phyloP scores from a whole-genome alignment of 2,797 vertebrate species.

The Perodicticus potto region DNA sequence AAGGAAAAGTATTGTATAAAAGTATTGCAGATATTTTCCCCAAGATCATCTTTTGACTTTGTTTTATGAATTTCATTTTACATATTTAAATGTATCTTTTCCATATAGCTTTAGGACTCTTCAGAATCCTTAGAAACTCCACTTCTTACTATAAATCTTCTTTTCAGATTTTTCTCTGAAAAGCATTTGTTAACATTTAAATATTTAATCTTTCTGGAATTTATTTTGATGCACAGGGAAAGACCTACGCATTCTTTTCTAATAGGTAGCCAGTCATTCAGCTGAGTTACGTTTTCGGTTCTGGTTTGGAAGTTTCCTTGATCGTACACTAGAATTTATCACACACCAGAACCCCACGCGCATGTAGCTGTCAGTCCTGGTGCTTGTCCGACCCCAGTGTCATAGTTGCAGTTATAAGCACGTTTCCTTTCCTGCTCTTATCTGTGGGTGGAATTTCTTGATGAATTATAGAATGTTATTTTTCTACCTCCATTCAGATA shows the following conservation, averaged over 20 bases:
- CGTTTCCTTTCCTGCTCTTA: neutral
- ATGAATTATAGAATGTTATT: neutral
- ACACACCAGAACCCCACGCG: fast-evolving
- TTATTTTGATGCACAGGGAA: neutral
- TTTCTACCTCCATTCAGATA: neutral
- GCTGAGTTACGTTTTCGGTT: neutral
- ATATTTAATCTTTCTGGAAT: neutral
- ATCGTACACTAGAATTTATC: neutral
- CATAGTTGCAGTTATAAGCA: neutral
- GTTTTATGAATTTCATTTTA: neutral
- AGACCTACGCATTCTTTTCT: neutral
- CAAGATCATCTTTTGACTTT: neutral
- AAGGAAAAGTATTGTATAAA: neutral
- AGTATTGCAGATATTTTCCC: neutral
- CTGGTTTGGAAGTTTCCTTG: neutral
- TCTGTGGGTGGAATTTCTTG: neutral
- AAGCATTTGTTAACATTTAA: neutral
- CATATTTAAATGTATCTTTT: neutral
- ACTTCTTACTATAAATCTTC: neutral
- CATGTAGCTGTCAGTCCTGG: neutral
- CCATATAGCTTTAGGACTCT: neutral
- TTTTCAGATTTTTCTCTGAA: slow-evolving; percentile 2
- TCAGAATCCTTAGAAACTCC: neutral
- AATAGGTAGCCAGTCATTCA: neutral
- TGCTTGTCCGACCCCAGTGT: neutral